Conservation (phyloP, 2,113 vertebrate species). For the Mustela lutreola region DNA sequence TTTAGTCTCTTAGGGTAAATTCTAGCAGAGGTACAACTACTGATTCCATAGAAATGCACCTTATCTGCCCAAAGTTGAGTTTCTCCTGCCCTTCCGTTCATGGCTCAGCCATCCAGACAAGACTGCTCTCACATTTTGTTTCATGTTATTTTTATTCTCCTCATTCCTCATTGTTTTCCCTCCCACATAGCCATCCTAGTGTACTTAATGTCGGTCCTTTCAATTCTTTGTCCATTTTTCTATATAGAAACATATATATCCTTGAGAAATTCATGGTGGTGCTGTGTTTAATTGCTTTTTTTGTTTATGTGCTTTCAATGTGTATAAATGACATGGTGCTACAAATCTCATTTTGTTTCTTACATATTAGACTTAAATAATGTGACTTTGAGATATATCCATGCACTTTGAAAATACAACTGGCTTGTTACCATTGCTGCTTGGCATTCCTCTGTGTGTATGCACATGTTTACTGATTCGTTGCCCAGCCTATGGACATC, state of each 20-base stretch:
- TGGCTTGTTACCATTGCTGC: not conserved
- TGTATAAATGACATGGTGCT: not conserved
- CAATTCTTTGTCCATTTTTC: not conserved
- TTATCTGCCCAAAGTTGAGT: not conserved
- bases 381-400: not conserved
- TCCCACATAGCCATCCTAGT: not conserved
- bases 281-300: not conserved
- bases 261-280: not conserved
- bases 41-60: not conserved
- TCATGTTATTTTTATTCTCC: not conserved
- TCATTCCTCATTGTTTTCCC: not conserved
- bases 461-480: not conserved
- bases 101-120: not conserved
- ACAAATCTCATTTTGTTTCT: conserved; percentile 34
- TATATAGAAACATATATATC: not conserved
- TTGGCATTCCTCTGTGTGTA: not conserved
- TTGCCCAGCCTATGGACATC: not conserved
- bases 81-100: not conserved
- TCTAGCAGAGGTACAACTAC: not conserved
- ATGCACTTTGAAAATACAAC: not conserved
- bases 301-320: not conserved
- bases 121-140: not conserved
- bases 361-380: not conserved
- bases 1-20: conserved; percentile 11
- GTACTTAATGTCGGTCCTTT: not conserved